Percentiles rank a stretch among this genome's conserved stretches.
Conservation (phyloP, 2,797 vertebrate genomes). For the Rhadinocentrus ornatus region DNA sequence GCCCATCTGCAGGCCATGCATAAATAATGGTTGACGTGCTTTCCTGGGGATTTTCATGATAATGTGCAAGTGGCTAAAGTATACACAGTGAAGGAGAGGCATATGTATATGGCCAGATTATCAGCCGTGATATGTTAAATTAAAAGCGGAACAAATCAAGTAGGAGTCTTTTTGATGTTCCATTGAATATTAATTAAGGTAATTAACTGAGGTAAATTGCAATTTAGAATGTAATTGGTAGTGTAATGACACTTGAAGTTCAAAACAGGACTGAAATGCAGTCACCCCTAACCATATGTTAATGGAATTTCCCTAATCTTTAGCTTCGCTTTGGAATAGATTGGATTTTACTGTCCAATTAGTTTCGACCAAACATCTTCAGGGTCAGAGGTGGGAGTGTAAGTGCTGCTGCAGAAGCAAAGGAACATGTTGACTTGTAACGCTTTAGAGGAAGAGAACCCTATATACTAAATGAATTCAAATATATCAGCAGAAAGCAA, state of each 20-base stretch:
- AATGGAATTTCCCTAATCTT: constrained; percentile 72
- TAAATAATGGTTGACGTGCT: neutral
- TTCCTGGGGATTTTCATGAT: constrained; percentile 2
- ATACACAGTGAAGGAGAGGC: constrained; percentile 62
- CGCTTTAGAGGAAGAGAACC: constrained; percentile 17
- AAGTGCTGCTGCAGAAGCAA: constrained; percentile 26
- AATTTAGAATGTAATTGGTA: constrained; percentile 83
- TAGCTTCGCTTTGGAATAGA: constrained; percentile 60
- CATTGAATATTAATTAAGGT: constrained; percentile 86
- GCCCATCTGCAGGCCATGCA: neutral
- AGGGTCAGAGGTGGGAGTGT: constrained; percentile 23
- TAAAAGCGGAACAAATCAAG: constrained; percentile 84
- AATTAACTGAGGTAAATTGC: constrained; percentile 87
- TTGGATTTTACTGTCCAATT: constrained; percentile 71
- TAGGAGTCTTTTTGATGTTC: constrained; percentile 81
- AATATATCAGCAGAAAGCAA: constrained; percentile 21
- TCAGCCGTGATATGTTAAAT: constrained; percentile 85
- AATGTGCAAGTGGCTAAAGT: constrained; percentile 52
- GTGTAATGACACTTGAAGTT: constrained; percentile 84
- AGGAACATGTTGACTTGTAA: constrained; percentile 7
- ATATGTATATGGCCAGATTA: constrained; percentile 75
- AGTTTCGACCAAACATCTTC: constrained; percentile 70
- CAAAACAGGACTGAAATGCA: constrained; percentile 70
- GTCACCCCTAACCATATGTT: constrained; percentile 74
- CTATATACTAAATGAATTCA: constrained; percentile 9